Percentiles rank a stretch among this genome's conserved stretches.
These are phyloP conservation scores for Aethina tumida DNA, from an alignment of 1,140 invertebrate species.

Conservation along the genomic window DNA sequence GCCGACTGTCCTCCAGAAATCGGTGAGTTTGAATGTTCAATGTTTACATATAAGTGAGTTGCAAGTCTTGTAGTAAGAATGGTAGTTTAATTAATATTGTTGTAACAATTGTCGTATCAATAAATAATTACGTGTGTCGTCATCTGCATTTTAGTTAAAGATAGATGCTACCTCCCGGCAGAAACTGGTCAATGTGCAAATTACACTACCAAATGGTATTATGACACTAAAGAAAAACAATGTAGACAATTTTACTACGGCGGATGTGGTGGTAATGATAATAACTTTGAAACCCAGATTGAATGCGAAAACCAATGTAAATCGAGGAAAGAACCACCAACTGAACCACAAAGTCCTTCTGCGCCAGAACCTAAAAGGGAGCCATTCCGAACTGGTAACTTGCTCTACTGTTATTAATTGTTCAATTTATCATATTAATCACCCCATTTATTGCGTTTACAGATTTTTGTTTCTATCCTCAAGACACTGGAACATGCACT, in stretches of 20 bases:
- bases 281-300: slow-evolving; percentile 61
- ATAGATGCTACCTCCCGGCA: slow-evolving; percentile 65
- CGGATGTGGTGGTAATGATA: slow-evolving; percentile 71
- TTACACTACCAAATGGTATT: slow-evolving; percentile 75
- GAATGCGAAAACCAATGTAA: slow-evolving; percentile 55
- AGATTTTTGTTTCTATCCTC: slow-evolving; percentile 62
- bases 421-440: slow-evolving; percentile 2
- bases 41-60: neutral
- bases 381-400: slow-evolving; percentile 23
- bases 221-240: slow-evolving; percentile 56
- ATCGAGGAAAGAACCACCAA: slow-evolving; percentile 7
- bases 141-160: slow-evolving; percentile 45
- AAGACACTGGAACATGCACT: slow-evolving; percentile 60
- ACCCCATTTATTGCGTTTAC: slow-evolving; percentile 13
- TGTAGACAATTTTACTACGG: slow-evolving; percentile 75
- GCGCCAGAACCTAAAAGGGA: slow-evolving; percentile 11
- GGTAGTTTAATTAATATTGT: neutral
- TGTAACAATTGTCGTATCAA: slow-evolving; percentile 1
- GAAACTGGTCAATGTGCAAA: slow-evolving; percentile 68
- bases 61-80: neutral
- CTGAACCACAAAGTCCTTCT: slow-evolving; percentile 5
- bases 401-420: neutral
- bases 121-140: slow-evolving; percentile 3
- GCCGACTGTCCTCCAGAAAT: slow-evolving; percentile 66
- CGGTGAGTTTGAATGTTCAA: slow-evolving; percentile 49